Evolutionary conservation across 2,888 invertebrate genomes (phyloP).

Genomic region (Drosophila cognata): DNA sequence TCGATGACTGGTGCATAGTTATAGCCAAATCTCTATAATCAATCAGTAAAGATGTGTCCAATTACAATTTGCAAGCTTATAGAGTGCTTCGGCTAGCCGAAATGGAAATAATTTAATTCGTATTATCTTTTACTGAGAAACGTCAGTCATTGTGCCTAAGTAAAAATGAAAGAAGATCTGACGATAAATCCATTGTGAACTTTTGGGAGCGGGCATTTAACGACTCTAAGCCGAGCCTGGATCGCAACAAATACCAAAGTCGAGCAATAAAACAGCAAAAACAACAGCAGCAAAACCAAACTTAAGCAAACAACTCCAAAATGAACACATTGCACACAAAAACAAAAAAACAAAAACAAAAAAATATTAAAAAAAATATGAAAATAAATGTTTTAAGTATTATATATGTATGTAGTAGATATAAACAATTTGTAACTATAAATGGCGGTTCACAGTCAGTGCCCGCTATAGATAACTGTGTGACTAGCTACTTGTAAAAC

Average conservation of each 20-base stretch:
- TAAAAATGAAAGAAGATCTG: constrained; percentile 53
- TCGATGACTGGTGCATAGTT: not conserved
- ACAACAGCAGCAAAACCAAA: constrained; percentile 12
- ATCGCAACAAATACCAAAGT: constrained; percentile 24
- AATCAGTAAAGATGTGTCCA: not conserved
- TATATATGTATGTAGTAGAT: constrained; percentile 58
- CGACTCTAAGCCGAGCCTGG: constrained; percentile 48
- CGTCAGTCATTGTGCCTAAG: constrained; percentile 76
- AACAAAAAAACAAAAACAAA: not conserved
- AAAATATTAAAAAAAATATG: constrained; percentile 6
- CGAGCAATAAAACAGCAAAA: constrained; percentile 36
- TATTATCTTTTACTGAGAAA: constrained; percentile 25
- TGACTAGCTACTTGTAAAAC: constrained; percentile 51
- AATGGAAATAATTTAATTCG: not conserved
- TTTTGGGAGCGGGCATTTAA: constrained; percentile 36
- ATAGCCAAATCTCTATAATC: not conserved
- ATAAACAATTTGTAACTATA: constrained; percentile 51
- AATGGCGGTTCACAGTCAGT: constrained; percentile 14
- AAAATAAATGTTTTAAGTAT: constrained; percentile 16
- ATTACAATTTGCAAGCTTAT: constrained; percentile 33
- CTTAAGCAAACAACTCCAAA: not conserved
- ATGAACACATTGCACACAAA: not conserved
- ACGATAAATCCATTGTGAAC: constrained; percentile 60
- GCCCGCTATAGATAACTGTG: constrained; percentile 30
- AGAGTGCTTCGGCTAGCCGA: constrained; percentile 15